phyloP scores from a whole-genome alignment of 2,888 invertebrate species.

The Willowsia nigromaculata region DNA sequence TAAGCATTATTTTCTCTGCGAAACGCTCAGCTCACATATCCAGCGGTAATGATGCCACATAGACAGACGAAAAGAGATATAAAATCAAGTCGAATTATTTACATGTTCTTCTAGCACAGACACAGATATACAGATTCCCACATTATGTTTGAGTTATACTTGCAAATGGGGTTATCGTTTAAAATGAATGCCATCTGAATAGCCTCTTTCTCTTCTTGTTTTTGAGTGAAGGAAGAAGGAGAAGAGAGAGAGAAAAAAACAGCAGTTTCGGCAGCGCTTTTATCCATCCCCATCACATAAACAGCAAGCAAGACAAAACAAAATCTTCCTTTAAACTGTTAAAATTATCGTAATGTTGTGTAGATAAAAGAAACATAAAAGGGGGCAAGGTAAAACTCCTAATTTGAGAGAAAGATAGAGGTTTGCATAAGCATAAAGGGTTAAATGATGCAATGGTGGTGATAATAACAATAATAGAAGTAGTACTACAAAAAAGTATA shows the following conservation, averaged over 20 bases:
- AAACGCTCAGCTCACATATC: neutral
- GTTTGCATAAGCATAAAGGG: neutral
- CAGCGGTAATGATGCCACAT: neutral
- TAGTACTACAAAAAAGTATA: neutral
- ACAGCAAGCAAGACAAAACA: neutral
- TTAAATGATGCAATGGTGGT: neutral
- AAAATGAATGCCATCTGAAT: neutral
- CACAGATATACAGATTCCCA: neutral
- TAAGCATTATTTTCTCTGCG: slow-evolving; percentile 9
- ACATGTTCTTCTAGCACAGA: neutral
- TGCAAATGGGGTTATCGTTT: neutral
- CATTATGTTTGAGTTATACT: neutral
- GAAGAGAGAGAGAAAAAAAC: too few relatives aligned
- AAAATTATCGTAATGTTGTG: neutral
- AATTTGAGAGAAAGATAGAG: neutral
- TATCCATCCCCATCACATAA: neutral
- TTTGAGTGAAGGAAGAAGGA: too few relatives aligned
- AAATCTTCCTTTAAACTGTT: neutral
- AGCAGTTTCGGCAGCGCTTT: neutral
- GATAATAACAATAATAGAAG: neutral
- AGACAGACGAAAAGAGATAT: neutral
- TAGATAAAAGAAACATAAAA: neutral
- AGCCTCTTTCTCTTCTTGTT: neutral
- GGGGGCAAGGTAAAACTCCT: neutral
- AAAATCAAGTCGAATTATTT: neutral